These are phyloP conservation scores for Heliconius ismenius DNA, from an alignment of 2,888 invertebrate species.

Conservation along the genomic window DNA sequence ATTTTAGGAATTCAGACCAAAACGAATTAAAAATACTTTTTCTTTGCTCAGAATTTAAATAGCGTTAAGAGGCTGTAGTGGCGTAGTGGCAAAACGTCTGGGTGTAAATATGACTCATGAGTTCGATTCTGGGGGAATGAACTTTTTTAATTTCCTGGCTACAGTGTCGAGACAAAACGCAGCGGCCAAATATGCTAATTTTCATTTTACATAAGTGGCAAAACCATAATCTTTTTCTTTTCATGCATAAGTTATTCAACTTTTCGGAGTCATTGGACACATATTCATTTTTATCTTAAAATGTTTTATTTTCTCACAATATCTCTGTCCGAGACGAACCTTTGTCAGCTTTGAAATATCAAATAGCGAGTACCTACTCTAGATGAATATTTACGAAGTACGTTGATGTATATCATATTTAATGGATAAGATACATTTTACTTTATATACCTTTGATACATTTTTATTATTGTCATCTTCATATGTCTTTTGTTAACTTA, in stretches of 20 bases:
- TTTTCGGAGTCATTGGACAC: constrained; percentile 14
- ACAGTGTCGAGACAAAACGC: too few species aligned
- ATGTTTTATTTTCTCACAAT: not conserved
- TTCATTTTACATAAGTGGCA: not conserved
- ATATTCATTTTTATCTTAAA: constrained; percentile 9
- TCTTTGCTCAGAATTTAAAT: not conserved
- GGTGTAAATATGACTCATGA: not conserved
- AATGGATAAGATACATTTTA: too few species aligned
- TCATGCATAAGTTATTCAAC: not conserved
- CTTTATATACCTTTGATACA: not conserved
- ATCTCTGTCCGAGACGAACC: constrained; percentile 18
- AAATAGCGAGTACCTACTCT: constrained; percentile 17
- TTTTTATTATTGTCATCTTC: not conserved
- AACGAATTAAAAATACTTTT: not conserved
- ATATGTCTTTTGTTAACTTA: too few species aligned
- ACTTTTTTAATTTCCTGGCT: not conserved
- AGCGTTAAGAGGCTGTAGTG: not conserved
- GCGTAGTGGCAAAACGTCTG: not conserved
- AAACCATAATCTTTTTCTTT: not conserved
- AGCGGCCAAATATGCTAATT: not conserved
- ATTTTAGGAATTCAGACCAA: not conserved
- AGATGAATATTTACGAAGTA: constrained; percentile 31
- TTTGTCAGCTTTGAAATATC: constrained; percentile 29
- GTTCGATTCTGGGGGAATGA: not conserved
- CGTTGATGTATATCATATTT: constrained; percentile 7